Conservation (phyloP, 2,113 vertebrate species). For the Mungos mungo region DNA sequence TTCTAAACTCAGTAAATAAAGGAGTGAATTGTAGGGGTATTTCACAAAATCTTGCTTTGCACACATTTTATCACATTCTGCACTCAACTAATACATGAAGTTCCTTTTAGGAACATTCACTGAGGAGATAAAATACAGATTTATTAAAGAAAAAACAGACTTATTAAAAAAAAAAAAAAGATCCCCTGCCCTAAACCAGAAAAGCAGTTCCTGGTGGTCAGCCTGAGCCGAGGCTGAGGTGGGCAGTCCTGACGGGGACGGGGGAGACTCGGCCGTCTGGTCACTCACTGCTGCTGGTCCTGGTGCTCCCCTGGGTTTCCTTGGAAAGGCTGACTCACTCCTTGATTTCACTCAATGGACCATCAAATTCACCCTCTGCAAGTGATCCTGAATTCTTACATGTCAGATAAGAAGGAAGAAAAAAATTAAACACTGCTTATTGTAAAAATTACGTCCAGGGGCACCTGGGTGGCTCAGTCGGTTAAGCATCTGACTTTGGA, state of each 20-base stretch:
- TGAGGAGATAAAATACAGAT: background rate
- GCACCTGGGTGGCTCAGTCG: too few relatives aligned
- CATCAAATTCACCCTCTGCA: background rate
- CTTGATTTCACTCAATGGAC: background rate
- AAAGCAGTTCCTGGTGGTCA: background rate
- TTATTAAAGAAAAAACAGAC: background rate
- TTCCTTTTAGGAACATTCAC: background rate
- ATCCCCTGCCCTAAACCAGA: too few relatives aligned
- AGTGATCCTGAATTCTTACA: background rate
- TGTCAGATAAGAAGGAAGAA: background rate
- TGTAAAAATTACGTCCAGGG: background rate
- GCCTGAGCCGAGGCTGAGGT: background rate
- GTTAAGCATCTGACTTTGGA: too few relatives aligned
- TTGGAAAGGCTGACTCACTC: background rate
- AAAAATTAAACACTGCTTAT: background rate
- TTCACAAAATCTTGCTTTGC: slow-evolving; percentile 25
- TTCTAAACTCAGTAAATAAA: slow-evolving; percentile 62
- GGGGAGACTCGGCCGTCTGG: rapidly evolving
- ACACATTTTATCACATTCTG: background rate
- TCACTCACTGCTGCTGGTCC: too few relatives aligned
- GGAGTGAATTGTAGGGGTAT: slow-evolving; percentile 41
- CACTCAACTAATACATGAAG: background rate
- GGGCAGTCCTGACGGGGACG: rapidly evolving
- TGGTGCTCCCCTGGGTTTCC: rapidly evolving
- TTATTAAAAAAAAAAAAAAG: background rate